Conservation (phyloP, 2,797 vertebrate genomes). For the Hydrolagus colliei region DNA sequence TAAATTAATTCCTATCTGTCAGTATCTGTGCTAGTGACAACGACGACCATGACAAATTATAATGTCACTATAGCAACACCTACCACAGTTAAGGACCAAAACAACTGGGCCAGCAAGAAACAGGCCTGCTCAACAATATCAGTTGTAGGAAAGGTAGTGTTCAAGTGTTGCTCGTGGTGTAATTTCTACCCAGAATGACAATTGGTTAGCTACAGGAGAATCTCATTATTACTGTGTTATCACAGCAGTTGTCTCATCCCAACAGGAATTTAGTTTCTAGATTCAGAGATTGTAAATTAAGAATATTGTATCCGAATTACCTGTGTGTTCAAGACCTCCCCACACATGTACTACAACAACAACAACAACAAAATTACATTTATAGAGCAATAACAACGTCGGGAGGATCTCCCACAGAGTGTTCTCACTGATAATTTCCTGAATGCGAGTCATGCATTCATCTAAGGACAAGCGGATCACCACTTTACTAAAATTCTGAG, state of each 20-base stretch:
- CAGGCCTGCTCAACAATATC: slow-evolving; percentile 26
- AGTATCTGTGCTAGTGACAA: slow-evolving; percentile 70
- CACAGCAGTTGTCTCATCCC: neutral
- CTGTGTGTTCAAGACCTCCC: no score
- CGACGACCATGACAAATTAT: slow-evolving; percentile 77
- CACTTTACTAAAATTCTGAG: no score
- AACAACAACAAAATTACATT: no score
- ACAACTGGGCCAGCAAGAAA: slow-evolving; percentile 32
- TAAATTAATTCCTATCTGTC: slow-evolving; percentile 89
- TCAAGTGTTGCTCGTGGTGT: slow-evolving; percentile 24
- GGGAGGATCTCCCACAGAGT: no score
- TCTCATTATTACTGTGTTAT: slow-evolving; percentile 23
- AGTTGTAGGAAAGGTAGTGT: slow-evolving; percentile 24
- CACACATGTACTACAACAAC: no score
- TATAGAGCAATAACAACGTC: no score
- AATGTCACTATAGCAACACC: slow-evolving; percentile 67
- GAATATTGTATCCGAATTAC: no score
- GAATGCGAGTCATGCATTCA: no score
- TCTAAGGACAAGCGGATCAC: no score
- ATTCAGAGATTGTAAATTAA: no score
- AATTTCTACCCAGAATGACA: slow-evolving; percentile 23
- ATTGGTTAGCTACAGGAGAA: slow-evolving; percentile 17
- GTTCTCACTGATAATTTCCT: no score
- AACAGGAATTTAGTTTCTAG: no score
- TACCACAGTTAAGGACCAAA: slow-evolving; percentile 31